Evolutionary conservation across 2,888 invertebrate species (phyloP).

Genomic region (Cheilosia scutellata): DNA sequence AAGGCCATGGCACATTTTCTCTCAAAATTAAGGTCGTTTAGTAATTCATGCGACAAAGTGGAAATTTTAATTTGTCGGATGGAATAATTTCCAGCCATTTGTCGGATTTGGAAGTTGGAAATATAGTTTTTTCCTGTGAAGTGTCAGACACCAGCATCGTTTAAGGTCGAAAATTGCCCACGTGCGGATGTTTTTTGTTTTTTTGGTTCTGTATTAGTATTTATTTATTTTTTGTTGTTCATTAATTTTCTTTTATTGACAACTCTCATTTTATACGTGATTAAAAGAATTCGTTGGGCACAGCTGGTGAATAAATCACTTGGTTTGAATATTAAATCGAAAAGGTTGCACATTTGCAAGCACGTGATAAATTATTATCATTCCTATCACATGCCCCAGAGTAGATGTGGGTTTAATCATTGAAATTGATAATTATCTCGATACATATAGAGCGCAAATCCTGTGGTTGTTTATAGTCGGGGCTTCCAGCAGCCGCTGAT

Average conservation of each 20-base stretch:
- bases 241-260: too few relatives aligned
- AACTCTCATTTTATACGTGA: too few relatives aligned
- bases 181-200: too few relatives aligned
- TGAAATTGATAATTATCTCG: background rate
- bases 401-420: background rate
- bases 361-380: background rate
- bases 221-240: too few relatives aligned
- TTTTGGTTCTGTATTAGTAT: too few relatives aligned
- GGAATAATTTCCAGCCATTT: background rate
- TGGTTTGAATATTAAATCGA: too few relatives aligned
- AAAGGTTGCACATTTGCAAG: background rate
- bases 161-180: background rate
- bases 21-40: slow-evolving; percentile 9
- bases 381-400: background rate
- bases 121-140: background rate
- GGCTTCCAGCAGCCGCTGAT: background rate
- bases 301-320: too few relatives aligned
- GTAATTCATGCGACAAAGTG: background rate
- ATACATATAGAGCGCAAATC: background rate
- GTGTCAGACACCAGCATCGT: background rate
- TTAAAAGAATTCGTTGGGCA: too few relatives aligned
- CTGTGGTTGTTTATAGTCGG: background rate
- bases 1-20: background rate
- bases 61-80: background rate
- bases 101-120: background rate